Base-by-base conservation (phyloP, 2,888 invertebrate genomes). In the Drosophila lutescens region DNA sequence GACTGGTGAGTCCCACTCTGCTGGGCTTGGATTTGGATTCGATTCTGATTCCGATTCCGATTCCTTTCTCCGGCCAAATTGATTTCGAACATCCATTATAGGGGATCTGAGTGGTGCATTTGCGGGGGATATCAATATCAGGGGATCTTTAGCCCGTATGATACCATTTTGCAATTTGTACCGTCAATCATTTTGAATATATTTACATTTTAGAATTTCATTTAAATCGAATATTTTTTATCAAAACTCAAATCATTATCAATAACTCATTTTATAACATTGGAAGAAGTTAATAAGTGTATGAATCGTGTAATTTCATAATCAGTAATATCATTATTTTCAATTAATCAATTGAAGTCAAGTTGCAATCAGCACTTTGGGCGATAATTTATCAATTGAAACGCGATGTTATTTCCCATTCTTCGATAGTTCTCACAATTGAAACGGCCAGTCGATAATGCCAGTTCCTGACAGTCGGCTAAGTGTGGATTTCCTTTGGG, bases 401-500 rank as follows among this genome's bases (percentile, higher is more conserved):
- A 12, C 17, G 30, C 7, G 10, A 30, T 5, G 58, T 10, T 55
- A 46, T 59, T 38, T 30, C 36, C 26, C 17, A 26, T 17, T 32
- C 15, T 47, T 6, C 15, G 10, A 15, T 15, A n/a, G 47, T 43
- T 41, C 61, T 8, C 60, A 41, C 61, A 60, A 60, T 38, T 30
- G 12, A 36, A 43, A 26, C 61, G 32, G 49, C 62, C 34, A 36
- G 41, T 26, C 20, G 13, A 65, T 36, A 65, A 13, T 43, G 34
- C 36, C 50, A 36, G 61, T 32, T 17, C 20, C 43, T 23, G 20
- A 43, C 43, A 13, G 13, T 7, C 20, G 20, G 20, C n/a, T 65
- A 66, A 54, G 67, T 67, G 46, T 46, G 68, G 67, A 65, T 54
- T 55, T 66, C 65, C 65, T 54, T 67, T 40, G 44, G 20, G 32